Evolutionary conservation across 2,888 invertebrate species (phyloP).

Genomic region (Dorcus hopei): DNA sequence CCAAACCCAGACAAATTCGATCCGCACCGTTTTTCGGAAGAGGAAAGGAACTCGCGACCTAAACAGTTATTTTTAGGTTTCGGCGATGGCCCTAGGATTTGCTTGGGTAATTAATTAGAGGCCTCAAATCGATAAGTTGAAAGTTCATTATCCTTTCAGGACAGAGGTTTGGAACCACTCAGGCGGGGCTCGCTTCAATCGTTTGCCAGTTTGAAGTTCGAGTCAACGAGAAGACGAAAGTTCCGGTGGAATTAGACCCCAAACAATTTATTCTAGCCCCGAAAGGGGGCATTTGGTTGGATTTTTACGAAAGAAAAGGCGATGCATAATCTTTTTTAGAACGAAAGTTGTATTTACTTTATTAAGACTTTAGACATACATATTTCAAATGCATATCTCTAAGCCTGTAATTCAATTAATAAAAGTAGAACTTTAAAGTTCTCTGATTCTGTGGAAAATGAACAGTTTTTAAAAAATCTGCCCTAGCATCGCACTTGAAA

Average conservation of each 20-base stretch:
- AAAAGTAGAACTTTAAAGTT: no score
- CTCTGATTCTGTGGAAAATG: no score
- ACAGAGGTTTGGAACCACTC: constrained; percentile 31
- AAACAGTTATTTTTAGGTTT: constrained; percentile 34
- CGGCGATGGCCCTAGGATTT: constrained; percentile 36
- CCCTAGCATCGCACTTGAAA: no score
- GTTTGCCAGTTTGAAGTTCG: constrained; percentile 39
- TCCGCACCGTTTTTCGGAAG: constrained; percentile 44
- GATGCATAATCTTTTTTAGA: no score
- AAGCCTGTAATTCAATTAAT: no score
- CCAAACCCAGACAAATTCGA: constrained; percentile 45
- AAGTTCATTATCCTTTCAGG: constrained; percentile 23
- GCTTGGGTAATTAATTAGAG: constrained; percentile 25
- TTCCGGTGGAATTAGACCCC: constrained; percentile 31
- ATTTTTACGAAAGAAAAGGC: constrained; percentile 22
- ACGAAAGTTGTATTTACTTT: no score
- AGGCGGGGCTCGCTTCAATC: constrained; percentile 41
- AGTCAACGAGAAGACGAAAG: constrained; percentile 25
- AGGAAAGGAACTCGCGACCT: constrained; percentile 28
- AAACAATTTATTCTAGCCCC: constrained; percentile 31
- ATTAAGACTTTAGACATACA: no score
- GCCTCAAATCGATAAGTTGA: not conserved
- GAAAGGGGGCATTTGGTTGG: constrained; percentile 34
- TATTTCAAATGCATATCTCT: no score
- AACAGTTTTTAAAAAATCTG: no score